phyloP scores from a whole-genome alignment of 2,797 vertebrate genomes.

The Enteromius viviparus region DNA sequence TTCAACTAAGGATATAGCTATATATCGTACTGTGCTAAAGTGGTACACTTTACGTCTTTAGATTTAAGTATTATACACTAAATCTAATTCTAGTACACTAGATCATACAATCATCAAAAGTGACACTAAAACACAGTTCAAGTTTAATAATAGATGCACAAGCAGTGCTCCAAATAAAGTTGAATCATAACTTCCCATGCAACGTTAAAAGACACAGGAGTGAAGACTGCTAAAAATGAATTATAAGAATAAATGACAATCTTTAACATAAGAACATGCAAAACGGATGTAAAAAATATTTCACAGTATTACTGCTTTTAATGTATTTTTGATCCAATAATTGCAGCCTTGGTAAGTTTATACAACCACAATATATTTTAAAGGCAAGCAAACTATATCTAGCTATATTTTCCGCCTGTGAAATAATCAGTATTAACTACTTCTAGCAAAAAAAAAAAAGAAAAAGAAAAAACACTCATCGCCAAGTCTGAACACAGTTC shows the following conservation, averaged over 20 bases:
- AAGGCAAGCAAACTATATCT: neutral
- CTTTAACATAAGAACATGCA: neutral
- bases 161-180: no score
- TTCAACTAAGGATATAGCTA: no score
- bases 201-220: neutral
- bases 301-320: neutral
- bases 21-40: no score
- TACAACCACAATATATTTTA: neutral
- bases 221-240: neutral
- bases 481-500: neutral
- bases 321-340: neutral
- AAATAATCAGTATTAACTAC: neutral
- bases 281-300: neutral
- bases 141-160: no score
- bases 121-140: no score
- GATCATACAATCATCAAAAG: no score
- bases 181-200: neutral
- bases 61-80: no score
- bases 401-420: neutral
- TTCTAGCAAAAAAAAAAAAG: neutral
- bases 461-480: neutral
- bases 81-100: no score
- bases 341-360: neutral
- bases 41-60: no score
- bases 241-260: neutral